Evolutionary conservation across 2,888 invertebrate genomes (phyloP).

Genomic region (Phorcus lineatus): DNA sequence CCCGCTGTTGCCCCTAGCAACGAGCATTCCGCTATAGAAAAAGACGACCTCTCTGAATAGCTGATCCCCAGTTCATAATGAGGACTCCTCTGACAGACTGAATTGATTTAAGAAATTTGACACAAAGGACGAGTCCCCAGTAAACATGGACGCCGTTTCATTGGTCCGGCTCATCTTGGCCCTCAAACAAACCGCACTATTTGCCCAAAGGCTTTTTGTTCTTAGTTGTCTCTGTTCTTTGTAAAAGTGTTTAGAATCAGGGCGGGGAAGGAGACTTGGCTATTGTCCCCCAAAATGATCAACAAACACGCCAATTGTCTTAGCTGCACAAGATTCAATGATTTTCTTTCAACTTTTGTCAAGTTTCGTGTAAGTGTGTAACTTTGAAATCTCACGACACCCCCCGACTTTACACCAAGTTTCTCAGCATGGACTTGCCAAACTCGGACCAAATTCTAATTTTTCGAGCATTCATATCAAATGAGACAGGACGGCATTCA

Average conservation of each 20-base stretch:
- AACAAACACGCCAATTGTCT: slow-evolving; percentile 29
- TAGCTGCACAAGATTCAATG: slow-evolving; percentile 18
- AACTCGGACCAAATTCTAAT: neutral
- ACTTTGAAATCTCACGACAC: slow-evolving; percentile 5
- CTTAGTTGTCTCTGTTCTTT: slow-evolving; percentile 22
- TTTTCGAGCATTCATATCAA: too few species aligned
- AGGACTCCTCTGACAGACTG: slow-evolving; percentile 31
- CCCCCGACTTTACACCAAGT: slow-evolving; percentile 11
- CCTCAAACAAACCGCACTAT: slow-evolving; percentile 21
- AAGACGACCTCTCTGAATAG: slow-evolving; percentile 32
- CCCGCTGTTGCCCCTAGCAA: slow-evolving; percentile 46
- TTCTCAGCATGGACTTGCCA: neutral
- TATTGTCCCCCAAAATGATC: slow-evolving; percentile 29
- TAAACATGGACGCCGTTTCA: slow-evolving; percentile 36
- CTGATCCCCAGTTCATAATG: slow-evolving; percentile 38
- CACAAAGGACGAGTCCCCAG: slow-evolving; percentile 32
- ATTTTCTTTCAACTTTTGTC: slow-evolving; percentile 28
- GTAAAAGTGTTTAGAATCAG: slow-evolving; percentile 26
- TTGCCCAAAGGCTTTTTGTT: slow-evolving; percentile 27
- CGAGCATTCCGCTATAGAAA: slow-evolving; percentile 41
- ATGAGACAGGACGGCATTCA: too few species aligned
- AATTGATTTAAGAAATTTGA: slow-evolving; percentile 57
- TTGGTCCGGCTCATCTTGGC: slow-evolving; percentile 11
- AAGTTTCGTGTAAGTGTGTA: slow-evolving; percentile 25
- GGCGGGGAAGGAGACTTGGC: slow-evolving; percentile 27